These are phyloP conservation scores for Chlorops oryzae DNA, from an alignment of 1,140 invertebrate genomes.

Conservation along the genomic window DNA sequence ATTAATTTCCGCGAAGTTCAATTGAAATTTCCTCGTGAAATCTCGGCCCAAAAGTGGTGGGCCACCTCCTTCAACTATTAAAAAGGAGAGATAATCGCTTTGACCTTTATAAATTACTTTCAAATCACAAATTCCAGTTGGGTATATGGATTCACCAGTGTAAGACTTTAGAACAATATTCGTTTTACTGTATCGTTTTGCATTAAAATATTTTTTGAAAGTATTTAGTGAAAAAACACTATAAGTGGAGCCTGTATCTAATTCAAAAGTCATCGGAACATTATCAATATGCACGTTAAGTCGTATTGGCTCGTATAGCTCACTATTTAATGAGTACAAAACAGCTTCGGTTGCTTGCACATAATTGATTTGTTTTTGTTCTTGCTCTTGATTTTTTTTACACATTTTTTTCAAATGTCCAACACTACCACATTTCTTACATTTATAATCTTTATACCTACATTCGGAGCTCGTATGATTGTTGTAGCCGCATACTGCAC, in stretches of 20 bases:
- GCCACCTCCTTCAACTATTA: constrained; percentile 13
- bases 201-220: background rate
- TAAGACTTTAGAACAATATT: background rate
- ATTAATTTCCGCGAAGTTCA: constrained; percentile 1
- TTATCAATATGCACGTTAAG: background rate
- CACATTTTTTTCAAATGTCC: background rate
- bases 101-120: background rate
- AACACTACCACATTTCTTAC: background rate
- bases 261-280: background rate
- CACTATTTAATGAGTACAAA: background rate
- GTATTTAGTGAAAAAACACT: background rate
- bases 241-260: background rate
- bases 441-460: background rate
- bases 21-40: constrained; percentile 4
- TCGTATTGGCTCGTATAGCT: background rate
- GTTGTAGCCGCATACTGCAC: background rate
- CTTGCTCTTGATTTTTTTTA: background rate
- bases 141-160: background rate
- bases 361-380: background rate
- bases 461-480: background rate
- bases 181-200: background rate
- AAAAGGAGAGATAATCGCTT: background rate
- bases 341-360: background rate
- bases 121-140: background rate
- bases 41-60: constrained; percentile 24